Evolutionary conservation across 2,888 invertebrate species (phyloP).

Genomic region (Drosophila bunnanda): DNA sequence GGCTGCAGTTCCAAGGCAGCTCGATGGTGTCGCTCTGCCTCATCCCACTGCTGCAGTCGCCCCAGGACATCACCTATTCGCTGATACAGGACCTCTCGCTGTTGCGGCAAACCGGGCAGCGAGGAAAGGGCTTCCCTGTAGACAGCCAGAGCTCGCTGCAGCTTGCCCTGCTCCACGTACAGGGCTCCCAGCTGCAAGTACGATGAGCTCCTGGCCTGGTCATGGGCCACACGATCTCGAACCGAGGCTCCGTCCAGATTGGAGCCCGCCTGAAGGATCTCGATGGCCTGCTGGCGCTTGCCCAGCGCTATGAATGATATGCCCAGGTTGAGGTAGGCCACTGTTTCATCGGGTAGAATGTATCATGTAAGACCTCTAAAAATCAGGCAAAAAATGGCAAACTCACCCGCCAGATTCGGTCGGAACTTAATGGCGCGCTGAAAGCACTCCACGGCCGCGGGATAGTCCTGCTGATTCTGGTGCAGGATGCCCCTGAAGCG

Average conservation of each 20-base stretch:
- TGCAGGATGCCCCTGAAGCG: slow-evolving; percentile 93
- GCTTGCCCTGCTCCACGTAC: slow-evolving; percentile 92
- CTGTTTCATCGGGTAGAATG: slow-evolving; percentile 86
- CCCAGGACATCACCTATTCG: slow-evolving; percentile 95
- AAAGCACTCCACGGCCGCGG: slow-evolving; percentile 95
- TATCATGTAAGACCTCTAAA: background rate
- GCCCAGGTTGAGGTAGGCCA: slow-evolving; percentile 96
- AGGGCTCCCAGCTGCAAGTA: slow-evolving; percentile 94
- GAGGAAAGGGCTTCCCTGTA: slow-evolving; percentile 95
- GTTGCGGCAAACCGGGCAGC: slow-evolving; percentile 90
- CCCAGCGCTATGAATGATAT: slow-evolving; percentile 93
- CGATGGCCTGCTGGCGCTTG: slow-evolving; percentile 93
- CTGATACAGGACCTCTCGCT: slow-evolving; percentile 88
- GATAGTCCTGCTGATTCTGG: slow-evolving; percentile 94
- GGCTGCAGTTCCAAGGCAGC: slow-evolving; percentile 93
- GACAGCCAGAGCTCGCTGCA: slow-evolving; percentile 92
- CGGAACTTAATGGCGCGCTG: slow-evolving; percentile 96
- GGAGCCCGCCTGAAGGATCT: slow-evolving; percentile 92
- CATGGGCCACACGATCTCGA: slow-evolving; percentile 94
- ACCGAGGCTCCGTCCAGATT: slow-evolving; percentile 92
- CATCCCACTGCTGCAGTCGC: slow-evolving; percentile 91
- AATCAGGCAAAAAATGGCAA: background rate
- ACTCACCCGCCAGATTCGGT: slow-evolving; percentile 88
- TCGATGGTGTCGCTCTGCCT: slow-evolving; percentile 95
- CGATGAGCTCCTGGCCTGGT: slow-evolving; percentile 94